Conservation (phyloP, 2,888 invertebrate genomes). For the Pyrrhia umbra region DNA sequence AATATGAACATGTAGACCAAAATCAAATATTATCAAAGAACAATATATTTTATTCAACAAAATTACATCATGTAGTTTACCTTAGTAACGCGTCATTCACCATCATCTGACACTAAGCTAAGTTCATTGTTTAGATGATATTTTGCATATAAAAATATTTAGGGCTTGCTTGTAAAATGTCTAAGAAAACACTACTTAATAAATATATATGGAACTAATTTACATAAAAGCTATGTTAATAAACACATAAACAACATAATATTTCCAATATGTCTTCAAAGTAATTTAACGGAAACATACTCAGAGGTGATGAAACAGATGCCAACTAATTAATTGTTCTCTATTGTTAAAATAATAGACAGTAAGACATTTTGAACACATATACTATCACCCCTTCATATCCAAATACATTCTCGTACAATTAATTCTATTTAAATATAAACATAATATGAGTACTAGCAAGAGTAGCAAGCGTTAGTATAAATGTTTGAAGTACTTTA, state of each 20-base stretch:
- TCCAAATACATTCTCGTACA: slow-evolving; percentile 5
- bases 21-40: too few species aligned
- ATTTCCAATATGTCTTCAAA: background rate
- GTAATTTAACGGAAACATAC: background rate
- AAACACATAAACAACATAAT: background rate
- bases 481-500: slow-evolving; percentile 45
- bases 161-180: too few species aligned
- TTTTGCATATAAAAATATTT: too few species aligned
- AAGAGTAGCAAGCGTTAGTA: slow-evolving; percentile 26
- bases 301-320: too few species aligned
- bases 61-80: too few species aligned
- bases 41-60: too few species aligned
- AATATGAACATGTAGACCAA: background rate
- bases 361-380: slow-evolving; percentile 1
- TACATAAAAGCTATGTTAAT: background rate
- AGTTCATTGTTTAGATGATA: too few species aligned
- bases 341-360: background rate
- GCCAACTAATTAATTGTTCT: background rate
- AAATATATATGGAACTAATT: too few species aligned
- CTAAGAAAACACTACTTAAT: too few species aligned
- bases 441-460: slow-evolving; percentile 21
- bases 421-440: slow-evolving; percentile 36
- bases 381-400: background rate
- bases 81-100: too few species aligned
- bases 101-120: too few species aligned